Evolutionary conservation across 2,113 vertebrate species (phyloP).

Genomic region (Hoplias malabaricus): DNA sequence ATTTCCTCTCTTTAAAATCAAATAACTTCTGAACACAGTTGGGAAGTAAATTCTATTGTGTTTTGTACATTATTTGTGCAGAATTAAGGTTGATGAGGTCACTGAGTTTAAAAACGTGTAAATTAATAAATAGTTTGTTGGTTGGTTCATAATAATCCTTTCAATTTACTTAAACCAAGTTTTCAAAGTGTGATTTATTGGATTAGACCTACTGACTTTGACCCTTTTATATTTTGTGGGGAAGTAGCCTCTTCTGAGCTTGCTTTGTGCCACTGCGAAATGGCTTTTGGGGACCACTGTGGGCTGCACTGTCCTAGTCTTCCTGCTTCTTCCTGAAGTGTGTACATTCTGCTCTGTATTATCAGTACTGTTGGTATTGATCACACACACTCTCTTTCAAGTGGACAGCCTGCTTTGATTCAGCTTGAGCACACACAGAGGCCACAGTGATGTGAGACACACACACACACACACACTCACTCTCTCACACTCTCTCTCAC

Average conservation of each 20-base stretch:
- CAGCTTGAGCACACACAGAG: conserved; percentile 10
- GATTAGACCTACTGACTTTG: neutral
- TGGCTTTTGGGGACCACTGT: neutral
- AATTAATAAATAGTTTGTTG: too few relatives aligned
- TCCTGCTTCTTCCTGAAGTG: neutral
- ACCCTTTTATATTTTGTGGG: neutral
- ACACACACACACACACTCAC: conserved; percentile 40
- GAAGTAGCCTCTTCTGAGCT: neutral
- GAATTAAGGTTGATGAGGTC: too few relatives aligned
- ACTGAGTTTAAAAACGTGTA: too few relatives aligned
- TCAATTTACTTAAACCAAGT: too few relatives aligned
- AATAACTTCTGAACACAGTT: too few relatives aligned
- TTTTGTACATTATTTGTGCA: too few relatives aligned
- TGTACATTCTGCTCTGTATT: neutral
- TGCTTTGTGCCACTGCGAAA: neutral
- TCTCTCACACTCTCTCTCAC: conserved; percentile 48
- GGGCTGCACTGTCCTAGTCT: neutral
- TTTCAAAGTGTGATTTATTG: too few relatives aligned
- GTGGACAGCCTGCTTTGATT: neutral
- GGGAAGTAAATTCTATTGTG: too few relatives aligned
- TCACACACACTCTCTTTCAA: neutral
- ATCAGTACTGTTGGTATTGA: neutral
- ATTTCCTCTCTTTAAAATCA: too few relatives aligned
- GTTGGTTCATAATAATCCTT: too few relatives aligned
- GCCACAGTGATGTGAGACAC: conserved; percentile 8